phyloP scores from a whole-genome alignment of 2,888 invertebrate genomes.

The Falcaria lacertinaria region DNA sequence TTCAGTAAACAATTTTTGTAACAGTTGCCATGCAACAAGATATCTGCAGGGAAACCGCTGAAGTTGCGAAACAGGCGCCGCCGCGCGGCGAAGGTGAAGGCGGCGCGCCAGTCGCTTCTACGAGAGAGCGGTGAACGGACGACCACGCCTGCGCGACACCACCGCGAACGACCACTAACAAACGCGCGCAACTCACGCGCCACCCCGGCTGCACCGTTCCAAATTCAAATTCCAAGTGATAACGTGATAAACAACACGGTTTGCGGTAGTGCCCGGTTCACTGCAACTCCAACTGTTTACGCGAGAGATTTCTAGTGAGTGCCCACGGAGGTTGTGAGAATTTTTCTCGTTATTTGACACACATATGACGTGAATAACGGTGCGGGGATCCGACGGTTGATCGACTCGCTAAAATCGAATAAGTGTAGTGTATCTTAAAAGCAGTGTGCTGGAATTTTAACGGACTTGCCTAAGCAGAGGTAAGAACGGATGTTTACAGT shows the following conservation, averaged over 20 bases:
- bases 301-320: constrained; percentile 24
- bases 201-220: constrained; percentile 38
- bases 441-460: constrained; percentile 74
- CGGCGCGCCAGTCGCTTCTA: constrained; percentile 63
- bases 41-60: constrained; percentile 67
- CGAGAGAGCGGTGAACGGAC: constrained; percentile 63
- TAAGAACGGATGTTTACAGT: constrained; percentile 76
- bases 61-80: constrained; percentile 68
- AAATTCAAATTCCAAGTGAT: constrained; percentile 41
- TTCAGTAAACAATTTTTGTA: constrained; percentile 34
- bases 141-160: constrained; percentile 31
- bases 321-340: constrained; percentile 48
- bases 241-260: constrained; percentile 46
- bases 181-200: constrained; percentile 27
- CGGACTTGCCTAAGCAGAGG: constrained; percentile 74
- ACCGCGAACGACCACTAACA: constrained; percentile 11
- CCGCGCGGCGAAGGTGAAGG: constrained; percentile 60
- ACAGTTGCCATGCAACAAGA: constrained; percentile 76
- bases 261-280: constrained; percentile 40
- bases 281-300: constrained; percentile 34
- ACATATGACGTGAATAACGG: constrained; percentile 77
- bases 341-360: constrained; percentile 67
- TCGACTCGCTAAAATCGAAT: constrained; percentile 71
- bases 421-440: constrained; percentile 70
- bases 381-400: constrained; percentile 66